Conservation (phyloP, 35 echinoderm and acorn worm species). For the Patiria miniata region DNA sequence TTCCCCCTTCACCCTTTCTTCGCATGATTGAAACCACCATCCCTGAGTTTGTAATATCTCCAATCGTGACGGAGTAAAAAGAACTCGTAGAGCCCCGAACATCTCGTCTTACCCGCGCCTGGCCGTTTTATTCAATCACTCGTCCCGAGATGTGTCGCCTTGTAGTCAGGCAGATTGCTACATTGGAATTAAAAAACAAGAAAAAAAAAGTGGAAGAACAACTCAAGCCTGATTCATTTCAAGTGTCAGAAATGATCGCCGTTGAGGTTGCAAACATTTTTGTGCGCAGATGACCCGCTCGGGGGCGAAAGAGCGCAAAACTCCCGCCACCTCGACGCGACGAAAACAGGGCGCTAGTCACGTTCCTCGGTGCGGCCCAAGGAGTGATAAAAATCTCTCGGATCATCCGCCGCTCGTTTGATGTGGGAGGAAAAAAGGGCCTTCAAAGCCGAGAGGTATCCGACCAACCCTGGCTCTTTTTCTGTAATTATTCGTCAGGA, state of each 20-base stretch:
- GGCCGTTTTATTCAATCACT: too few species aligned
- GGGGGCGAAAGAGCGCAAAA: background rate
- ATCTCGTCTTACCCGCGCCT: background rate
- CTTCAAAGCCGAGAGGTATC: too few species aligned
- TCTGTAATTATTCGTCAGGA: too few species aligned
- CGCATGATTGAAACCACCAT: background rate
- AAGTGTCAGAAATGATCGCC: conserved; percentile 9
- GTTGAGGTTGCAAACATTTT: conserved; percentile 16
- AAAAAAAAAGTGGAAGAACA: too few species aligned
- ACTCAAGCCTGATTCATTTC: background rate
- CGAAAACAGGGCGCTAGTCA: background rate
- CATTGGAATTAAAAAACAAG: too few species aligned
- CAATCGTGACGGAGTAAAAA: conserved; percentile 17
- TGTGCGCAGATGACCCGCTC: conserved; percentile 22
- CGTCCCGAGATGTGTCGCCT: too few species aligned
- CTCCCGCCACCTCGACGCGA: background rate
- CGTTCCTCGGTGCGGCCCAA: background rate
- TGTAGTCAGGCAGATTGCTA: too few species aligned
- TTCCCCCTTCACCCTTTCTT: background rate
- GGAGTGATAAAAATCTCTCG: background rate
- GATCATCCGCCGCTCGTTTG: conserved; percentile 14
- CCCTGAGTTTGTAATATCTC: background rate
- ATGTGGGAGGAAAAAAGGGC: background rate
- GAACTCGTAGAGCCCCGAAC: background rate
- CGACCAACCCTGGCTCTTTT: too few species aligned